Percentiles rank a stretch among this genome's conserved stretches.
Evolutionary conservation across 2,797 vertebrate genomes (phyloP).

Genomic region (Acanthurus lineatus): DNA sequence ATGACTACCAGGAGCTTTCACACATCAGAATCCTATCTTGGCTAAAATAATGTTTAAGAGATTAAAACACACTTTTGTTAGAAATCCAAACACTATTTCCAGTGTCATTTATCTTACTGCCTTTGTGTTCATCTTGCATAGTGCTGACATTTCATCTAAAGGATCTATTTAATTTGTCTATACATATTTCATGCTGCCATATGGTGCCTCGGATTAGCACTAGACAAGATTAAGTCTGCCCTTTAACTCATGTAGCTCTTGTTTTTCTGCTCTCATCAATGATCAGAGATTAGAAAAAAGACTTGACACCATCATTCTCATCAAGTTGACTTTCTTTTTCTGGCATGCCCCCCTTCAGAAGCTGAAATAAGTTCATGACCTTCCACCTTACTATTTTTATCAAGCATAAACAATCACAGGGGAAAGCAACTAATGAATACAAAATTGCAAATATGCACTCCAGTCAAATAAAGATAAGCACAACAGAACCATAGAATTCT

Average conservation of each 20-base stretch:
- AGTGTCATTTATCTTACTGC: not conserved
- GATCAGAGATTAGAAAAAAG: not conserved
- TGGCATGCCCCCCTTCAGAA: too few relatives aligned
- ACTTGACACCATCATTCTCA: constrained; percentile 1
- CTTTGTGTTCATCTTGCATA: constrained; percentile 15
- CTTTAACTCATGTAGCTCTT: constrained; percentile 41
- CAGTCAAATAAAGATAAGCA: too few relatives aligned
- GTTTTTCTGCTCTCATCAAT: constrained; percentile 24
- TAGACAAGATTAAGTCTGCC: constrained; percentile 47
- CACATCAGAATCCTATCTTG: constrained; percentile 10
- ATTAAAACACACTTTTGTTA: not conserved
- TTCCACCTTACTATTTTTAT: too few relatives aligned
- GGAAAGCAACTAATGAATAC: too few relatives aligned
- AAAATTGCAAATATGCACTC: too few relatives aligned
- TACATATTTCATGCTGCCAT: constrained; percentile 65
- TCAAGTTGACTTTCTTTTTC: not conserved
- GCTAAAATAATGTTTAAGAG: constrained; percentile 1
- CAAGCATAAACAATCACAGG: too few relatives aligned
- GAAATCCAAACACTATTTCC: not conserved
- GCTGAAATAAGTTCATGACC: too few relatives aligned
- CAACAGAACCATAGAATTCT: too few relatives aligned
- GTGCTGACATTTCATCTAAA: constrained; percentile 43
- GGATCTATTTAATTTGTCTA: constrained; percentile 22
- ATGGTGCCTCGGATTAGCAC: constrained; percentile 49
- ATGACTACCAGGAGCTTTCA: constrained; percentile 37